Percentiles rank a stretch among this genome's conserved stretches.
phyloP scores from a whole-genome alignment of 2,113 vertebrate species.

The Casuarius casuarius region DNA sequence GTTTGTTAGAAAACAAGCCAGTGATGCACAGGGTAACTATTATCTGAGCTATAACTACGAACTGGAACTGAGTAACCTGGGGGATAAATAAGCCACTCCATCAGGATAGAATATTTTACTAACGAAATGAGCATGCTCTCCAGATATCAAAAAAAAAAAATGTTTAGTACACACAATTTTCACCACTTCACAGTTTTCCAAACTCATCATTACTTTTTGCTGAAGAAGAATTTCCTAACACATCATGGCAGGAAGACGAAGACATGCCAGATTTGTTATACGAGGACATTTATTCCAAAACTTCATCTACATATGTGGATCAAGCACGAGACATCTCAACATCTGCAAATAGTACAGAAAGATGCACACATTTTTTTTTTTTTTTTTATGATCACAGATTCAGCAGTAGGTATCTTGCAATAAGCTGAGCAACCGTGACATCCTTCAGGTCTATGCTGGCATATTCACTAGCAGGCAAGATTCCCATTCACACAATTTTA shows the following conservation, averaged over 20 bases:
- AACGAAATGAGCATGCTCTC: background rate
- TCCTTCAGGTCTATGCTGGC: background rate
- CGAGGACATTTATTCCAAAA: background rate
- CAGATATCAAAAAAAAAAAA: background rate
- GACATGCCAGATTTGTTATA: background rate
- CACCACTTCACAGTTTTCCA: background rate
- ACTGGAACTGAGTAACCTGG: background rate
- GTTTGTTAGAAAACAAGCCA: background rate
- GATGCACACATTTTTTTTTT: background rate
- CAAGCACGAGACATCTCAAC: background rate
- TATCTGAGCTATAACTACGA: background rate
- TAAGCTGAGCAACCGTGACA: background rate
- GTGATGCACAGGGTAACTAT: background rate
- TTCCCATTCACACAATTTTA: background rate
- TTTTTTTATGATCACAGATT: background rate
- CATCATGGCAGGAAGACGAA: accelerated
- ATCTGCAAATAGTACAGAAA: background rate
- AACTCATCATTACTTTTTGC: background rate
- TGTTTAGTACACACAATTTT: background rate
- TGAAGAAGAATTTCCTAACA: background rate
- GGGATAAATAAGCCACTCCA: background rate
- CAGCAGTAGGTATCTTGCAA: background rate
- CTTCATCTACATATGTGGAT: accelerated
- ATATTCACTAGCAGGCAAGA: background rate
- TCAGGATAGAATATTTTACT: background rate